A percentile compares a stretch with the other conserved stretches of the same genome.
These are phyloP conservation scores for Acanthosepion lycidas DNA, from an alignment of 2,888 invertebrate genomes.

Conservation along the genomic window DNA sequence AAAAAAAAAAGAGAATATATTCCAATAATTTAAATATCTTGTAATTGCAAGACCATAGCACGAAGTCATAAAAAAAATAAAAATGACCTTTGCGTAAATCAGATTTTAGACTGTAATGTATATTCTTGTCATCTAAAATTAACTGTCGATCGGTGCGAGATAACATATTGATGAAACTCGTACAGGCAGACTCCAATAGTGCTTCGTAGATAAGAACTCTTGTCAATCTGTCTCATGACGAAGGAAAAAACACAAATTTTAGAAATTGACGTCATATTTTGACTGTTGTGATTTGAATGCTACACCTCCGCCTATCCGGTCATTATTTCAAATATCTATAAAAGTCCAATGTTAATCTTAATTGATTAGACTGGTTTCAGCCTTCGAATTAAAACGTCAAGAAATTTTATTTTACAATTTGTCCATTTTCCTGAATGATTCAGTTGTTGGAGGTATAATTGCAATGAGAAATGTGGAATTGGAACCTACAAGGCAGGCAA, in stretches of 20 bases:
- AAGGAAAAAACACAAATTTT: not conserved
- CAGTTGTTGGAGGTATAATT: not conserved
- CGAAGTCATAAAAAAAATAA: too few species aligned
- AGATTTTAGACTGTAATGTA: too few species aligned
- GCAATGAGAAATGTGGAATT: not conserved
- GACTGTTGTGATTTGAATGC: not conserved
- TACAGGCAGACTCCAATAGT: not conserved
- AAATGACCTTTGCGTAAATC: too few species aligned
- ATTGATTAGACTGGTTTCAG: not conserved
- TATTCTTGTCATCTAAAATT: not conserved
- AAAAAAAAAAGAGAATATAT: too few species aligned
- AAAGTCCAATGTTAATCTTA: not conserved
- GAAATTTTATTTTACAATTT: not conserved
- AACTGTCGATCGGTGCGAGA: not conserved
- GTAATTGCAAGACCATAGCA: too few species aligned
- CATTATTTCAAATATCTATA: too few species aligned
- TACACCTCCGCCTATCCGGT: not conserved
- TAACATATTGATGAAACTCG: not conserved
- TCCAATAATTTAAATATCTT: too few species aligned
- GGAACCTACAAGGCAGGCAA: not conserved
- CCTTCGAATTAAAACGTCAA: not conserved
- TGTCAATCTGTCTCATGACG: not conserved
- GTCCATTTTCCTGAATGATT: not conserved
- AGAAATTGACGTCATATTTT: not conserved
- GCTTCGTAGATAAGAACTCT: not conserved